phyloP scores from a whole-genome alignment of 2,888 invertebrate species.

The Andrena marginata region DNA sequence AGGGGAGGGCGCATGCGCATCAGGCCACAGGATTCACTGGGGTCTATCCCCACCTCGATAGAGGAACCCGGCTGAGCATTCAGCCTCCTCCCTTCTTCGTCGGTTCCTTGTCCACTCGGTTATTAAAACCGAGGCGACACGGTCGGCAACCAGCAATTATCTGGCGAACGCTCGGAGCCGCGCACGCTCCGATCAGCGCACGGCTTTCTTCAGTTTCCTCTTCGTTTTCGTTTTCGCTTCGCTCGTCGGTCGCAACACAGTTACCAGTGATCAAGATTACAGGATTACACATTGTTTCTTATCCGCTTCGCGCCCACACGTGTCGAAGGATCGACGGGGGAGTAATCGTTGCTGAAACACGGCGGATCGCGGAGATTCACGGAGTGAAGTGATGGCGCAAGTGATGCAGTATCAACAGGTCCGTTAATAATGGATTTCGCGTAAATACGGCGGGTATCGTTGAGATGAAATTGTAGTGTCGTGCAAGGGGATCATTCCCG shows the following conservation, averaged over 20 bases:
- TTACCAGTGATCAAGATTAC: conserved; percentile 25
- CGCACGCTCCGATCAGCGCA: conserved; percentile 65
- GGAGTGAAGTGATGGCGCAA: conserved; percentile 76
- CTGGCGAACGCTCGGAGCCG: conserved; percentile 80
- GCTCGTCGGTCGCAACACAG: neutral
- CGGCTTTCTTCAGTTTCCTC: conserved; percentile 1
- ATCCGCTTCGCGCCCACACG: neutral
- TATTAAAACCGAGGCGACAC: conserved; percentile 84
- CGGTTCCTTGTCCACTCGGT: conserved; percentile 82
- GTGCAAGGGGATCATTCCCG: neutral
- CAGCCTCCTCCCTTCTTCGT: conserved; percentile 79
- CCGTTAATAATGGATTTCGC: conserved; percentile 30
- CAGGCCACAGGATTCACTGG: conserved; percentile 55
- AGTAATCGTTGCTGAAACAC: neutral
- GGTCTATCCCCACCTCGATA: conserved; percentile 73
- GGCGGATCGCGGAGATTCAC: conserved; percentile 4
- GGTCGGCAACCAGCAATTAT: conserved; percentile 83
- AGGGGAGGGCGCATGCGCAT: conserved; percentile 80
- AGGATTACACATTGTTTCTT: conserved; percentile 22
- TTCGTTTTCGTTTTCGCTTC: conserved; percentile 14
- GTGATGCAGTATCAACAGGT: conserved; percentile 83
- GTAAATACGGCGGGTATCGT: neutral
- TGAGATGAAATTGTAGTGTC: neutral
- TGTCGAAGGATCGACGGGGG: neutral
- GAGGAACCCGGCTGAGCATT: conserved; percentile 61